Base-by-base conservation (phyloP, 2,113 vertebrate genomes). In the Corynorhinus townsendii region DNA sequence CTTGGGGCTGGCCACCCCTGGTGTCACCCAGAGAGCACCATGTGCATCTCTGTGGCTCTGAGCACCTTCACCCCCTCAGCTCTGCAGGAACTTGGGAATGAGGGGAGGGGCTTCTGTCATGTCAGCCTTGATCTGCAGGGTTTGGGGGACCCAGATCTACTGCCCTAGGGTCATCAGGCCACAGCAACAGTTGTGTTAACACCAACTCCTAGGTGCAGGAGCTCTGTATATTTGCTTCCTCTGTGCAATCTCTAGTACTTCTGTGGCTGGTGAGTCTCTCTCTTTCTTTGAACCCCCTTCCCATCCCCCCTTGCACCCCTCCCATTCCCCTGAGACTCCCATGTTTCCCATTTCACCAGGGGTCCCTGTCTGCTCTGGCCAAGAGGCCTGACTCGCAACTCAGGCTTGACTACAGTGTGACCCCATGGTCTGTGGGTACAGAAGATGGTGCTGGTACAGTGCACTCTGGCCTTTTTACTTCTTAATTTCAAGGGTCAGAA, bases 201-300 rank as follows among this genome's bases (percentile, higher is more conserved):
- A 54, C 45, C 52, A 11, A 30, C 6, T 64, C 43, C 22, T 19
- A 2, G 30, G 26, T 12, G 20, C 45, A 28, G 52, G 52, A 52
- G 12, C 17, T 10, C 0, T 26, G 5, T n/a, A 52, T 45, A 15
- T 35, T 35, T 11, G 35, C 20, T 4, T 47, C 52, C n/a, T 52
- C 45, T 33, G n/a, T 49, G 64, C 7, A 28, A 1, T 19, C 16
- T 15, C 14, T 28, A 12, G 24, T 14, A 5, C 38, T 20, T 80
- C 19, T 38, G 5, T 14, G 69, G 17, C 76, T 49, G 7, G 7
- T 1, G 45, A n/a, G 45, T 30, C n/a, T 30, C 14, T 69, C 28
- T 19, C 43, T 89, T 43, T 43, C 54, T 59, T 4, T 3, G 16
- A 3, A 30, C 4, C 17, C 19, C n/a, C 4, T 26, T 47, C 26